Evolutionary conservation across 2,888 invertebrate genomes (phyloP).

Genomic region (Thymelicus acteon): DNA sequence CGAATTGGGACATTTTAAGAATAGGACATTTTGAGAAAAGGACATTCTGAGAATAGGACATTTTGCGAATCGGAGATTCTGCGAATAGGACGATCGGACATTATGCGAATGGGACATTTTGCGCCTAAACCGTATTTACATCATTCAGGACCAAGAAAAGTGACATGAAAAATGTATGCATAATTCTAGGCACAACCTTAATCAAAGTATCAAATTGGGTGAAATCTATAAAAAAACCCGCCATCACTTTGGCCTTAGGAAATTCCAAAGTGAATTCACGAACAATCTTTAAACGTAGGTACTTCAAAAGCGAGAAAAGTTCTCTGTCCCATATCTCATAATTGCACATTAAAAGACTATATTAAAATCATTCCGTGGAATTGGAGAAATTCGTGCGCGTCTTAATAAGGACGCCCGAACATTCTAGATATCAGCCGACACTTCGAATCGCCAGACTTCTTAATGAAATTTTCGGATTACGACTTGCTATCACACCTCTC

Average conservation of each 20-base stretch:
- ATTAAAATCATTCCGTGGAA: slow-evolving; percentile 69
- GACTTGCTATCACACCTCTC: slow-evolving; percentile 62
- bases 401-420: slow-evolving; percentile 76
- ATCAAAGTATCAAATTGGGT: too few species aligned
- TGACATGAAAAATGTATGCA: too few species aligned
- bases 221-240: neutral
- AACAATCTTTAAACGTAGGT: slow-evolving; percentile 35
- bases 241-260: neutral
- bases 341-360: slow-evolving; percentile 67
- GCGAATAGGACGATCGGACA: too few species aligned
- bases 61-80: too few species aligned
- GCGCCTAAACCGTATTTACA: too few species aligned
- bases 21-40: too few species aligned
- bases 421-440: slow-evolving; percentile 79
- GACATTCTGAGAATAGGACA: too few species aligned
- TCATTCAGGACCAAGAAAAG: too few species aligned
- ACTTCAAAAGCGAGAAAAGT: slow-evolving; percentile 50
- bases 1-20: too few species aligned
- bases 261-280: slow-evolving; percentile 23
- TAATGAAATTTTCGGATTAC: slow-evolving; percentile 85
- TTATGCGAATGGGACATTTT: too few species aligned
- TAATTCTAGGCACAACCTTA: too few species aligned
- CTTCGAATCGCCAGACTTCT: slow-evolving; percentile 79
- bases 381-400: slow-evolving; percentile 69
- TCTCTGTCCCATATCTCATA: slow-evolving; percentile 58